Percentiles rank a stretch among this genome's conserved stretches.
Evolutionary conservation across 2,797 vertebrate genomes (phyloP).

Genomic region (Nyctibius grandis): DNA sequence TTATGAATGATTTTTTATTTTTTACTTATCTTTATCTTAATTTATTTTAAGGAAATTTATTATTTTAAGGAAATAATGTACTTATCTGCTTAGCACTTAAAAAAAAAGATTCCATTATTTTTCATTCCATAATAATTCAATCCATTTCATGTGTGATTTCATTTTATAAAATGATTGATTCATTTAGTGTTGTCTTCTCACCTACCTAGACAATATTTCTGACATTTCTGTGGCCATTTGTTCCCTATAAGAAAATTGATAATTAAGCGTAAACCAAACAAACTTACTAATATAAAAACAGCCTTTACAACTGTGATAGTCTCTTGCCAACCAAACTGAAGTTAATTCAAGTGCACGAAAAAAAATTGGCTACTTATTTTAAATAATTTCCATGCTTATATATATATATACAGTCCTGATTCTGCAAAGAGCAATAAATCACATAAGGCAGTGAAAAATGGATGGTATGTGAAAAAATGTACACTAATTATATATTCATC

Average conservation of each 20-base stretch:
- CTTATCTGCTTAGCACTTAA: background rate
- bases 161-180: background rate
- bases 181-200: constrained; percentile 47
- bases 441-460: background rate
- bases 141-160: constrained; percentile 22
- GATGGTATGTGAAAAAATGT: background rate
- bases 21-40: too few relatives aligned
- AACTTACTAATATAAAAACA: background rate
- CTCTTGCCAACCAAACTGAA: background rate
- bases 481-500: background rate
- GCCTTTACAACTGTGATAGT: background rate
- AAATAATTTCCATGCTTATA: background rate
- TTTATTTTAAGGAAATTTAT: too few relatives aligned
- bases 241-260: constrained; percentile 86
- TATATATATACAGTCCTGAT: background rate
- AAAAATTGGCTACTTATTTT: background rate
- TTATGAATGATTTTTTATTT: too few relatives aligned
- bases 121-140: background rate
- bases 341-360: background rate
- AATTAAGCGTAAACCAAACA: constrained; percentile 26
- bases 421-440: background rate
- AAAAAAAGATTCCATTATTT: background rate
- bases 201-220: constrained; percentile 92
- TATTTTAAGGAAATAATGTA: background rate
- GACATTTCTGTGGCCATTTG: constrained; percentile 96